These are phyloP conservation scores for Rhinoptilus africanus DNA, from an alignment of 2,113 vertebrate genomes.

Conservation along the genomic window DNA sequence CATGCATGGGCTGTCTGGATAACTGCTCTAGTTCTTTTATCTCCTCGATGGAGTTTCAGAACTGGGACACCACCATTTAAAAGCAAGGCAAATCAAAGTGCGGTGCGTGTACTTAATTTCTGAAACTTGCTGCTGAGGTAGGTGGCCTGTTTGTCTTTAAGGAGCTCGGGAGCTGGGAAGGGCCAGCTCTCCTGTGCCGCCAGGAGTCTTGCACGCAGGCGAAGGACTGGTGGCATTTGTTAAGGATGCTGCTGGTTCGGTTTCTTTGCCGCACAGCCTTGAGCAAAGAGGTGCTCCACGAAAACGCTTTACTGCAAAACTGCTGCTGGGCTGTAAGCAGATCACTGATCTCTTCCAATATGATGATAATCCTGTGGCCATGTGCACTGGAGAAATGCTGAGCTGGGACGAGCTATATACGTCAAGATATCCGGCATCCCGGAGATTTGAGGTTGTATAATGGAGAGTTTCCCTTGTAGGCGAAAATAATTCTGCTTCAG, in stretches of 20 bases:
- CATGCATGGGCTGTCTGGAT: not conserved
- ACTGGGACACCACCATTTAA: not conserved
- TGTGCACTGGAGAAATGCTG: not conserved
- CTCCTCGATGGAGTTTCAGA: not conserved
- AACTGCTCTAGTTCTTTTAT: constrained; percentile 34
- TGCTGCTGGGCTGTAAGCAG: not conserved
- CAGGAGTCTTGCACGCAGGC: not conserved
- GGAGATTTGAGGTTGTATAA: not conserved
- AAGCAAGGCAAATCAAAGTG: not conserved
- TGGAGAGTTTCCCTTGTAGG: not conserved
- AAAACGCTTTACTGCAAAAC: not conserved
- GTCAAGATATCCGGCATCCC: not conserved
- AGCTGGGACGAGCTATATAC: not conserved
- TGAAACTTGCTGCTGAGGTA: not conserved
- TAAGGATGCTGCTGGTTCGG: not conserved
- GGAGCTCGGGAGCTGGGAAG: not conserved
- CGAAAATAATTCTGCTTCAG: not conserved
- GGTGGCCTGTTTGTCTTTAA: not conserved
- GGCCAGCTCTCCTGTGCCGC: not conserved
- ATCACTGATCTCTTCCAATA: not conserved
- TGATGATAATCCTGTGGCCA: not conserved
- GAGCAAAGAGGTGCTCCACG: not conserved
- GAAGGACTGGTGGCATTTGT: not conserved
- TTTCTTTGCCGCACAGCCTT: not conserved
- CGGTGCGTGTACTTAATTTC: not conserved